Conservation (phyloP, 2,113 vertebrate genomes). For the Anoura caudifer region DNA sequence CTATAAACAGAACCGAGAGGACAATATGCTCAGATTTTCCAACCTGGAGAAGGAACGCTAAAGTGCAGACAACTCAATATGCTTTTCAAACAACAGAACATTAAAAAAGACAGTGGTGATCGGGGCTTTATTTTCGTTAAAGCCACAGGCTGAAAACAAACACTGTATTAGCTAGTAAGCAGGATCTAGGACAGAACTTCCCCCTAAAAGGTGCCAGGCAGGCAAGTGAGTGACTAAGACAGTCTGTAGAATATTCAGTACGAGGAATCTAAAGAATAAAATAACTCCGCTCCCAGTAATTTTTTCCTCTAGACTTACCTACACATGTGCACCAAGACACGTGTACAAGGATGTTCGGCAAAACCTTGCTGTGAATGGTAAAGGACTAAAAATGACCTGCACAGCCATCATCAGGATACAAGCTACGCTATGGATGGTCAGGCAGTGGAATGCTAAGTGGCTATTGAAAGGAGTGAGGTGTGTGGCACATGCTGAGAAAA, state of each 20-base stretch:
- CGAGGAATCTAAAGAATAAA: background rate
- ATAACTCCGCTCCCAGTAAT: background rate
- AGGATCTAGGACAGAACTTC: constrained; percentile 1
- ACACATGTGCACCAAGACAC: background rate
- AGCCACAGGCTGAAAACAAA: background rate
- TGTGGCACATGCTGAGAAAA: rapidly evolving
- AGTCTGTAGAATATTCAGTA: background rate
- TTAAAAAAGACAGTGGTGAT: background rate
- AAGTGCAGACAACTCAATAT: background rate
- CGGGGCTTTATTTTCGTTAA: background rate
- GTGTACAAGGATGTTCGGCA: background rate
- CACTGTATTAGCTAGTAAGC: background rate
- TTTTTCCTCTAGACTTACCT: background rate
- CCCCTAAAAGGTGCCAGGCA: background rate
- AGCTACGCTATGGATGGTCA: background rate
- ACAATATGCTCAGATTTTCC: background rate
- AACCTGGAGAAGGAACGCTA: background rate
- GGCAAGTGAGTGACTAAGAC: background rate
- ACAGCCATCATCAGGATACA: background rate
- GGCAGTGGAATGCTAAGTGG: background rate
- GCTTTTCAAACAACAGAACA: background rate
- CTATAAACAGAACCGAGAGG: background rate
- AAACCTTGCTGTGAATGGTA: background rate
- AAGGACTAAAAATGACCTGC: background rate
- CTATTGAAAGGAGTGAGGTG: background rate